Base-by-base conservation (phyloP, 2,888 invertebrate species). In the Ennomos erosarius region DNA sequence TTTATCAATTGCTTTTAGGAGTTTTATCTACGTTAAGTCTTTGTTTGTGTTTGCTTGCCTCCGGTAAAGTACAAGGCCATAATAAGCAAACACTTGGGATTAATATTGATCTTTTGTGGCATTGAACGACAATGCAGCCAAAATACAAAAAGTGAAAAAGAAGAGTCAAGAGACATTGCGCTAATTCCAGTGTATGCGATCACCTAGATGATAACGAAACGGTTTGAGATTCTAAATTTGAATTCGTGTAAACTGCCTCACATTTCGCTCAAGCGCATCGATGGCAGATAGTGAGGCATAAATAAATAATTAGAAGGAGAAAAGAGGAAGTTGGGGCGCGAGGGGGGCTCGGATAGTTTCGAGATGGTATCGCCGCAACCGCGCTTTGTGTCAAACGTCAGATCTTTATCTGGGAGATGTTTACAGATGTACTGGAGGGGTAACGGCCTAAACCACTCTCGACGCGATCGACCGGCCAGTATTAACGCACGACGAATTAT, bases 381-480 rank as follows among this genome's bases (percentile, higher is more conserved):
- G 88, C 88, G 90, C 90, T 92, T 92, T 91, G 91, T 91, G 91
- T 90, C 91, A 92, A 90, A 89, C 90, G 91, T 90, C 91, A 90
- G 91, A 92, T 92, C 76, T 57, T 85, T 88, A 91, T 91, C 91
- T 81, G 63, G 76, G 76, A 89, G 89, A 91, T 90, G 90, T 91
- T 91, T 91, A 90, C 91, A 91, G 91, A 92, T 91, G 91, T 90
- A 87, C 83, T 82, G 78, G 83, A 85, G 88, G 88, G 88, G 88
- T 87, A 87, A 85, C 87, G 86, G 85, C 83, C 85, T 82, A 77
- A 81, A 78, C 69, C 75, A 79, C 84, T 84, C 80, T 72, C 82
- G 74, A 76, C 79, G 84, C 89, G 89, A 87, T 89, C 87, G 84
- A 82, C 79, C 87, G 84, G 71, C 76, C 38, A 75, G 79, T 81